Evolutionary conservation across 1,140 invertebrate genomes (phyloP), one percentile per base, ranked within the genome.

Genomic region (Drosophila watanabei): DNA sequence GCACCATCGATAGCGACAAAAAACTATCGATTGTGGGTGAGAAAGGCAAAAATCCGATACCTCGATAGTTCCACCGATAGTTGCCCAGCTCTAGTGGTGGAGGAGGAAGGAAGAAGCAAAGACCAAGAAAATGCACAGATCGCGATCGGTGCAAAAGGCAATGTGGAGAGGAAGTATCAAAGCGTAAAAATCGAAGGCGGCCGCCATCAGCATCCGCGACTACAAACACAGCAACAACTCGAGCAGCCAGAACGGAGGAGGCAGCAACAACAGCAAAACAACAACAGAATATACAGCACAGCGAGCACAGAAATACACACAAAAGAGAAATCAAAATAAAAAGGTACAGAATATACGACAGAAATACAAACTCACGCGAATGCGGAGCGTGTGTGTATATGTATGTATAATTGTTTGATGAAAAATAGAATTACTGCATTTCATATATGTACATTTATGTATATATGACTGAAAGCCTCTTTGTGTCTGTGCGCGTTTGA

Each of bases 121-220:
- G 73, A 54, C 61, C 43, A 75, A 64, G 61, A 79, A 60, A 77
- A 87, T 88, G 84, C 80, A 83, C 45, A 83, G 80, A 64, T 69
- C 75, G 65, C 76, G 81, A 62, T 85, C 80, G 64, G 72, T 84
- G 84, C 68, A 75, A 58, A 73, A 58, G 77, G 72, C 60, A 80
- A 88, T 88, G 80, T 66, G 81, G 69, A 78, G 77, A 84, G 77
- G 85, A 84, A 80, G 80, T 84, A 88, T 78, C 80, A 81, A 78
- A 89, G 84, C 77, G 85, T 88, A 79, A 84, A 75, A 88, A 80
- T 78, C 80, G 63, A 78, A 88, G 85, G 77, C 80, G 72, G 69
- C 65, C 37, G 71, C 60, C 69, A 77, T 37, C 75, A 51, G 51
- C 54, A 66, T 33, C 72, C 59, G 30, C 62, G n/a, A 61, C 49